Evolutionary conservation across 1,140 invertebrate genomes (phyloP), one percentile per base, ranked within the genome.

Genomic region (Drosophila parvula): DNA sequence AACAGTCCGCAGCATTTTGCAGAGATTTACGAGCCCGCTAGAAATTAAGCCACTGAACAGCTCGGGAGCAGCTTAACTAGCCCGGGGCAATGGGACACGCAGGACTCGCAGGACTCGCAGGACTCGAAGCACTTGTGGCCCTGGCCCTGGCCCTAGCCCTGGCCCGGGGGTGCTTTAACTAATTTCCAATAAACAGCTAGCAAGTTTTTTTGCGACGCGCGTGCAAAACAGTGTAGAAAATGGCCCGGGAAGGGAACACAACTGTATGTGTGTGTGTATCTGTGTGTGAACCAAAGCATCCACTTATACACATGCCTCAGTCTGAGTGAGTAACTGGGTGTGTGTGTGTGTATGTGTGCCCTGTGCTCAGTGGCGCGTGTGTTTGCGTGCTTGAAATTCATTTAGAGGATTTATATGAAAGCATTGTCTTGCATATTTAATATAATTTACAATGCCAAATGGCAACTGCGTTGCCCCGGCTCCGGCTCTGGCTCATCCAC

Each of bases 381-480:
- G 83, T 79, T 88, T 79, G 83, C 83, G 83, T 86, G 83, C 83
- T 88, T 88, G 83, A 88, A 86, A 86, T 86, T 86, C 83, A 86
- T 86, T 86, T 86, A 88, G 76, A 74, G 83, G 80, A 86, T 86
- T 86, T 86, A 86, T 88, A 83, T 63, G 79, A 81, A 80, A 78
- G 83, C 83, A 83, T 79, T 88, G 83, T 79, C 83, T 83, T 86
- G 83, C 83, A 86, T 86, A 86, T 86, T 86, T 86, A 83, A 86
- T 86, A 86, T 88, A 86, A 86, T 86, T 86, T 86, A 78, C 67
- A 82, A 79, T 63, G 45, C 70, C 60, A 78, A 81, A 61, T 81
- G 60, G 58, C 56, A 64, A 65, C 59, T 68, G 58, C 53, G 57
- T 45, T 7, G 47, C 27, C 47, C 47, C 9, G 4, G n/a, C 47